A percentile compares a stretch with the other conserved stretches of the same genome.
phyloP scores from a whole-genome alignment of 2,888 invertebrate species.

The Rhagonycha lutea region DNA sequence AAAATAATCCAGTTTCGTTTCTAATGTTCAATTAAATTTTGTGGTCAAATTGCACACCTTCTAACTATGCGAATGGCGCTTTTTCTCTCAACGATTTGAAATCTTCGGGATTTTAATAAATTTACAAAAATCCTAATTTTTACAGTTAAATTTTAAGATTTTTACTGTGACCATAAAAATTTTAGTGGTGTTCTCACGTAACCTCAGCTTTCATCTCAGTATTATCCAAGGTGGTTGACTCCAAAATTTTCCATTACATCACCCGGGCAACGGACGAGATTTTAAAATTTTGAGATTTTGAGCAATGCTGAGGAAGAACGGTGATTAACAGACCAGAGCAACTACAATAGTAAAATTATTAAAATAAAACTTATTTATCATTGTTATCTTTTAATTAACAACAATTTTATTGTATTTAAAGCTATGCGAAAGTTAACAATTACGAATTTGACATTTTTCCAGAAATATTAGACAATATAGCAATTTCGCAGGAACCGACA shows the following conservation, averaged over 20 bases:
- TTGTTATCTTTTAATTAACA: neutral
- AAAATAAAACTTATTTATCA: neutral
- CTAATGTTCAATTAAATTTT: neutral
- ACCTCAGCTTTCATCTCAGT: neutral
- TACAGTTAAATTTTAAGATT: neutral
- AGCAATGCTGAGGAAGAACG: no score
- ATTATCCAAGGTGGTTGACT: neutral
- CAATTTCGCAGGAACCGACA: neutral
- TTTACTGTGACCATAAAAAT: neutral
- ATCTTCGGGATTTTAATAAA: neutral
- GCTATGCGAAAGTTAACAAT: neutral
- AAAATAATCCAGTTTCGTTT: neutral
- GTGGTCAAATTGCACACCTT: neutral
- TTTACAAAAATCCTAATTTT: neutral
- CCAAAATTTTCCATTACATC: neutral
- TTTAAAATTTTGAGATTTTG: neutral
- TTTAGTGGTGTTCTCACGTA: neutral
- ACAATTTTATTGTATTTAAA: neutral
- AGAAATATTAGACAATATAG: neutral
- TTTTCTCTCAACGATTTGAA: neutral
- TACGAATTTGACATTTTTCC: neutral
- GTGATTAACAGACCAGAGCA: no score
- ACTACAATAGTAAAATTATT: neutral
- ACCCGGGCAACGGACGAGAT: neutral
- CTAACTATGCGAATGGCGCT: no score